phyloP scores from a whole-genome alignment of 2,888 invertebrate species.

The Stenurella melanura region DNA sequence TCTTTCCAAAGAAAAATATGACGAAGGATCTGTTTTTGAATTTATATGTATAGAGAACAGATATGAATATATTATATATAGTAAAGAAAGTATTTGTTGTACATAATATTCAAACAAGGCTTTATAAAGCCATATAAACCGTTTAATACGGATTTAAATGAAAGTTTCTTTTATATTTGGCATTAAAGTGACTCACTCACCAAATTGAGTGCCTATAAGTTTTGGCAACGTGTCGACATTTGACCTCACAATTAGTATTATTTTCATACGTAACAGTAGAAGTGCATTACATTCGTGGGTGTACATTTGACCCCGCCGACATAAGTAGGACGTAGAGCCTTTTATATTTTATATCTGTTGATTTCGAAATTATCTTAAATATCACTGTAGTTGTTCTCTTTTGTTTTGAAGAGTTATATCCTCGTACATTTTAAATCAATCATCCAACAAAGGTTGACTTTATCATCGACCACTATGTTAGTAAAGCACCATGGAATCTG shows the following conservation, averaged over 20 bases:
- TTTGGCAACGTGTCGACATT: slow-evolving; percentile 54
- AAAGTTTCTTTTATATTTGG: slow-evolving; percentile 53
- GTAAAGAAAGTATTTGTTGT: background rate
- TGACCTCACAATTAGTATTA: slow-evolving; percentile 58
- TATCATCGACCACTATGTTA: slow-evolving; percentile 19
- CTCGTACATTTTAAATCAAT: slow-evolving; percentile 21
- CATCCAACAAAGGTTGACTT: slow-evolving; percentile 31
- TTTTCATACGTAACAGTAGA: slow-evolving; percentile 44
- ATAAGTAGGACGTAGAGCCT: slow-evolving; percentile 31
- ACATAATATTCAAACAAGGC: slow-evolving; percentile 45
- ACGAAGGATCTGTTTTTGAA: too few species aligned
- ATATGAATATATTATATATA: background rate
- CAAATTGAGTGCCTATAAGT: slow-evolving; percentile 54
- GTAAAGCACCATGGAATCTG: slow-evolving; percentile 17
- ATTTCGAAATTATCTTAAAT: slow-evolving; percentile 27
- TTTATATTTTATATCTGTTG: slow-evolving; percentile 15
- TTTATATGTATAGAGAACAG: too few species aligned
- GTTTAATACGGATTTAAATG: slow-evolving; percentile 49
- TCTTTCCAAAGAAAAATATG: too few species aligned
- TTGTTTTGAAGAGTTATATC: slow-evolving; percentile 28
- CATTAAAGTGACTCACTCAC: slow-evolving; percentile 52
- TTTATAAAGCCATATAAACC: slow-evolving; percentile 42
- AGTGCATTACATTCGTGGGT: slow-evolving; percentile 37
- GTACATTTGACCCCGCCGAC: slow-evolving; percentile 35
- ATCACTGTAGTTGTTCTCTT: slow-evolving; percentile 17